These are phyloP conservation scores for Erinaceus europaeus DNA, from an alignment of 2,113 vertebrate genomes.

Conservation along the genomic window DNA sequence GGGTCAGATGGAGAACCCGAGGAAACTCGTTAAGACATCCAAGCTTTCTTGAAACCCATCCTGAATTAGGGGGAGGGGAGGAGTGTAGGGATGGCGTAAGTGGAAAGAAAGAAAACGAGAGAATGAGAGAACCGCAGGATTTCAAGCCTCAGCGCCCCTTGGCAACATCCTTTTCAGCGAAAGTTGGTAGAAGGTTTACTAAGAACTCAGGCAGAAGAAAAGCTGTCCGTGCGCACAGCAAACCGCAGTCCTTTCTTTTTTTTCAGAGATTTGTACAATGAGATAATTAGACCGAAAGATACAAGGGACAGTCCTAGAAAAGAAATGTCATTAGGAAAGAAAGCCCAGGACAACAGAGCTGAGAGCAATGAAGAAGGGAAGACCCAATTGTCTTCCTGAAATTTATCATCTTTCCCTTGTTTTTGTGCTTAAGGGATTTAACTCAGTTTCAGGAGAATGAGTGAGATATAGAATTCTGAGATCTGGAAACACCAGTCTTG, in stretches of 20 bases:
- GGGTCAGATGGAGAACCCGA: neutral
- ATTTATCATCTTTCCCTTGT: neutral
- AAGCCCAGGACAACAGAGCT: neutral
- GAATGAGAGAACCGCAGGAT: constrained; percentile 50
- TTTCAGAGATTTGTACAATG: constrained; percentile 42
- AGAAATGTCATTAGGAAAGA: constrained; percentile 37
- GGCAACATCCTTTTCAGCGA: constrained; percentile 66
- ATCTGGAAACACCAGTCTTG: neutral
- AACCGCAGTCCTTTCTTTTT: constrained; percentile 24
- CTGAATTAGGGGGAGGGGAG: constrained; percentile 22
- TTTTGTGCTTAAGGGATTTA: neutral
- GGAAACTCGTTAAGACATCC: neutral
- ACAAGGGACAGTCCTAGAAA: neutral
- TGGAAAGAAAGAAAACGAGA: constrained; percentile 30
- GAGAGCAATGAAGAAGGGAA: neutral
- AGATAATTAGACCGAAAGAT: constrained; percentile 44
- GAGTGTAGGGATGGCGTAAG: neutral
- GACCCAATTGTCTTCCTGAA: neutral
- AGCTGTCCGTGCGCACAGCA: neutral
- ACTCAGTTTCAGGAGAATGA: neutral
- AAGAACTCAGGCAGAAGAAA: constrained; percentile 39
- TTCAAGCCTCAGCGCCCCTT: constrained; percentile 70
- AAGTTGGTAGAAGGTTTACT: constrained; percentile 51
- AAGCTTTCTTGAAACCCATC: constrained; percentile 28
- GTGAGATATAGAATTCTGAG: neutral